These are phyloP conservation scores for Microctonus aethiopoides DNA, from an alignment of 2,888 invertebrate species.

Conservation along the genomic window DNA sequence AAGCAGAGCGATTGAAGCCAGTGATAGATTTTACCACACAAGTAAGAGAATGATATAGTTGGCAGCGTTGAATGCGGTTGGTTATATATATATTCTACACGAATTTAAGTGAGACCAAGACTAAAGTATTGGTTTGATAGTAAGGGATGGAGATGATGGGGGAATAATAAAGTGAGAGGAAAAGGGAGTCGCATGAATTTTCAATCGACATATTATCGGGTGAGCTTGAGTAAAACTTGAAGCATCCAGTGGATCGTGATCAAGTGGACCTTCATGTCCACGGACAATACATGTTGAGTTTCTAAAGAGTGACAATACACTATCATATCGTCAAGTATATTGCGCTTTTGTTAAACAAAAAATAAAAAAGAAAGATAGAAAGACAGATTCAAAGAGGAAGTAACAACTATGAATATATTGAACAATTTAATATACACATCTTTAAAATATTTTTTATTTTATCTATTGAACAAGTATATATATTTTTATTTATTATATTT, in stretches of 20 bases:
- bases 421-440: not conserved
- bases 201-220: constrained; percentile 66
- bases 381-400: not conserved
- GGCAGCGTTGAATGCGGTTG: not conserved
- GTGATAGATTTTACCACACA: constrained; percentile 29
- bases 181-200: constrained; percentile 62
- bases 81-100: not conserved
- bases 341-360: constrained; percentile 64
- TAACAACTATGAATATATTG: not conserved
- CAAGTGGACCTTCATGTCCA: constrained; percentile 66
- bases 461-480: too few species aligned
- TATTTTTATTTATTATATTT: too few species aligned
- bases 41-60: not conserved
- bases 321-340: constrained; percentile 54
- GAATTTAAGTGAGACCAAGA: not conserved
- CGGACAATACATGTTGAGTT: constrained; percentile 61
- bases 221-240: constrained; percentile 52
- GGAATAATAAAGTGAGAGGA: not conserved
- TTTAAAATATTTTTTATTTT: not conserved
- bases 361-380: not conserved
- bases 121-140: not conserved
- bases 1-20: constrained; percentile 30
- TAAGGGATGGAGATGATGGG: not conserved
- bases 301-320: constrained; percentile 61
- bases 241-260: constrained; percentile 65